Evolutionary conservation across 2,888 invertebrate genomes (phyloP).

Genomic region (Leucophenga maculata): DNA sequence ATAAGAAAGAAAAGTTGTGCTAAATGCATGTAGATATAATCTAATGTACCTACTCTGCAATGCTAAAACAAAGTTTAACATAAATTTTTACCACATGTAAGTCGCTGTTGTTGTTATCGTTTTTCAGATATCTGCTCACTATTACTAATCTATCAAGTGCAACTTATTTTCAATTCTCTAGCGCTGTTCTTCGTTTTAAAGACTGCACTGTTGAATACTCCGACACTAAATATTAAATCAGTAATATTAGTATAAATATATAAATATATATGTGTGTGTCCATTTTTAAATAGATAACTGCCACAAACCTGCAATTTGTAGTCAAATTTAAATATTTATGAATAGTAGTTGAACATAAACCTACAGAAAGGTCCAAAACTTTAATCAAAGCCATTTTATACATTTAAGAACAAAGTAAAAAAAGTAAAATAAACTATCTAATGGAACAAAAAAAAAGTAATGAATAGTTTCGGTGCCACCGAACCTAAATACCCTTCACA

Average conservation of each 20-base stretch:
- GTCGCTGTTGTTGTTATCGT: not conserved
- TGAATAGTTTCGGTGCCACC: not conserved
- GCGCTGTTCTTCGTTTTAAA: not conserved
- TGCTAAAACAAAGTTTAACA: not conserved
- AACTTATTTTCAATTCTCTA: conserved; percentile 4
- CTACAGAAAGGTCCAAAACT: conserved; percentile 6
- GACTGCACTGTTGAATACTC: conserved; percentile 14
- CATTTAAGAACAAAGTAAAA: not conserved
- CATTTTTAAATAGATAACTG: conserved; percentile 19
- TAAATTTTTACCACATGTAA: not conserved
- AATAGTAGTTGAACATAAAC: not conserved
- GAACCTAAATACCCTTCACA: not conserved
- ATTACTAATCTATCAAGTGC: not conserved
- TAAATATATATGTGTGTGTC: not conserved
- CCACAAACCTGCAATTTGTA: conserved; percentile 3
- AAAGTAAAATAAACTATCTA: not conserved
- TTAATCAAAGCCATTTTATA: conserved; percentile 1
- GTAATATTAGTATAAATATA: not conserved
- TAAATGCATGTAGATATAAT: not conserved
- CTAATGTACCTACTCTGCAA: conserved; percentile 1
- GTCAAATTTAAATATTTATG: not conserved
- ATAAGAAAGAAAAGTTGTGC: not conserved
- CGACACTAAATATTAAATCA: not conserved
- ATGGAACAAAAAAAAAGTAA: not conserved
- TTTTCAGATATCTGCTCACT: not conserved